Evolutionary conservation across 2,888 invertebrate species (phyloP), one percentile per base, ranked within the genome.

Genomic region (Drosophila macrospina): DNA sequence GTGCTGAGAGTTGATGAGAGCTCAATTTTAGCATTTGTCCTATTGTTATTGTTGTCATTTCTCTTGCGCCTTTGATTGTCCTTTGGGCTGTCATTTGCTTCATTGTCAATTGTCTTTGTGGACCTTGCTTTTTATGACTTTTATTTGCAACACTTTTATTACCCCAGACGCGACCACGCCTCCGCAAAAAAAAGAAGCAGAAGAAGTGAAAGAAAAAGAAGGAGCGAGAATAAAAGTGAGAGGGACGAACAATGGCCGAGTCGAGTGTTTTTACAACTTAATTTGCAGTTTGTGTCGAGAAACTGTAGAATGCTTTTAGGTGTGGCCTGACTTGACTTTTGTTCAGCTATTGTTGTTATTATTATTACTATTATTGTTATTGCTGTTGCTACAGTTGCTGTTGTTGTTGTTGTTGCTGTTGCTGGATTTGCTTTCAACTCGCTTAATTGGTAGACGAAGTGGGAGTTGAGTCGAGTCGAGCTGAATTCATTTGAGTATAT

Each of bases 81-180:
- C 77, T 74, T 78, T 67, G 81, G 65, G 52, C 71, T 80, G 84
- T 80, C 73, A 85, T 86, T 86, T 88, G 84, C 74, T 80, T 83
- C 74, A 78, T 76, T 88, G 87, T 75, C 88, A 83, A 86, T 83
- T 88, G 88, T 80, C 69, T 81, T 55, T 80, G 69, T 81, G 34
- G 2, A 30, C 30, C 28, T 72, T 67, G 74, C 20, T 61, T 56
- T 79, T 88, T 88, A 86, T 85, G 84, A 88, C 86, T 80, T 80
- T 72, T 69, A 72, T 72, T 54, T 57, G 69, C 84, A 86, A 74
- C 77, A 71, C 63, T 82, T 85, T 87, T 87, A 87, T 82, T 72
- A 68, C 77, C 60, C 68, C 78, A 63, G 74, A 70, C 73, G 61
- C 52, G 55, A 57, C n/a, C 44, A 39, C 36, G 24, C 60, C 60